Conservation (phyloP, 92 coral and sea anemone species). For the Hydrozoanthus gracilis region DNA sequence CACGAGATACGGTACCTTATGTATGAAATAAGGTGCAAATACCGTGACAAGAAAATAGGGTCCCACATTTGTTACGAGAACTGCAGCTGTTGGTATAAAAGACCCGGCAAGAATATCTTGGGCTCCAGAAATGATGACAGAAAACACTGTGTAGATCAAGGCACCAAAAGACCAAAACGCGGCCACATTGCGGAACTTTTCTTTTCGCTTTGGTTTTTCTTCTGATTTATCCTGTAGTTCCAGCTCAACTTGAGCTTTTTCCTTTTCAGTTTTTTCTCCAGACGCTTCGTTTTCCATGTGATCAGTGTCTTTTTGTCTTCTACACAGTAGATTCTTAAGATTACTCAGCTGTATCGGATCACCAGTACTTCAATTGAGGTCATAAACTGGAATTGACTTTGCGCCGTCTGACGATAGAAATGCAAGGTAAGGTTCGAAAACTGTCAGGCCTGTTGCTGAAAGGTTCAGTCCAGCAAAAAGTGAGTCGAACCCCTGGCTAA, state of each 20-base stretch:
- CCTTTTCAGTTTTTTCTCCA: neutral
- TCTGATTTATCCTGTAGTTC: slow-evolving; percentile 43
- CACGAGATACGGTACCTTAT: slow-evolving; percentile 75
- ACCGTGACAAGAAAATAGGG: slow-evolving; percentile 87
- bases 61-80: slow-evolving; percentile 86
- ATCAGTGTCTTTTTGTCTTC: neutral
- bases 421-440: neutral
- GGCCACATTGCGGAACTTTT: slow-evolving; percentile 62
- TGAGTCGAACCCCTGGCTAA: neutral
- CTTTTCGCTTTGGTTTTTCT: slow-evolving; percentile 48
- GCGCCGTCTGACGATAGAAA: neutral
- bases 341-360: slow-evolving; percentile 1
- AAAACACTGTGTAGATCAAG: slow-evolving; percentile 84
- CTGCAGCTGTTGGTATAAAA: slow-evolving; percentile 90
- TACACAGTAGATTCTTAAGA: neutral
- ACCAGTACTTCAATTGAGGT: neutral
- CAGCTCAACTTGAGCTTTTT: neutral
- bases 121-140: slow-evolving; percentile 89
- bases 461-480: neutral
- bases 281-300: slow-evolving; percentile 26
- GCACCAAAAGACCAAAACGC: slow-evolving; percentile 86
- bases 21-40: slow-evolving; percentile 84
- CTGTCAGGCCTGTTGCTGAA: neutral
- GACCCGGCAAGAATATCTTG: slow-evolving; percentile 90
- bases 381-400: neutral